Conservation (phyloP, 2,888 invertebrate genomes). For the Drosophila testacea region DNA sequence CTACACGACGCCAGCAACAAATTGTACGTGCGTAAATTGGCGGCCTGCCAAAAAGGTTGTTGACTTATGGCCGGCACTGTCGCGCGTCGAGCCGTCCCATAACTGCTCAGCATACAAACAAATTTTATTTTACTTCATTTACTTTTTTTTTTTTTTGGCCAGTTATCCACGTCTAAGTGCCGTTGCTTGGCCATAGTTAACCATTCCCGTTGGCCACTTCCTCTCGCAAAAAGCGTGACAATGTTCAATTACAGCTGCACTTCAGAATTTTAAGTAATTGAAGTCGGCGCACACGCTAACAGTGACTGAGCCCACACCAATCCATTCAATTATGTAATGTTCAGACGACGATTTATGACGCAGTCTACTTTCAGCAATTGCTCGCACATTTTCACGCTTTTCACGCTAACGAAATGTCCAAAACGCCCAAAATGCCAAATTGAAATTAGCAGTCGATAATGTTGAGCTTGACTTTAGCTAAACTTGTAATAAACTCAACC, state of each 20-base stretch:
- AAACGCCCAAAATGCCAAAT: conserved; percentile 33
- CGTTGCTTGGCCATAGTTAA: conserved; percentile 40
- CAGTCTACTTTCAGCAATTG: conserved; percentile 53
- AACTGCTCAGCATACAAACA: conserved; percentile 43
- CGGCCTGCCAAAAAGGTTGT: conserved; percentile 75
- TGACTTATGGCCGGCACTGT: conserved; percentile 64
- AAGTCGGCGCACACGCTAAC: conserved; percentile 65
- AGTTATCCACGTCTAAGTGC: conserved; percentile 40
- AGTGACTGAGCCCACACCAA: conserved; percentile 8
- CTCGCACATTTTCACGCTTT: conserved; percentile 72
- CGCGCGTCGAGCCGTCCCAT: conserved; percentile 30
- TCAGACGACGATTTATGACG: conserved; percentile 65
- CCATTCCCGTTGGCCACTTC: conserved; percentile 46
- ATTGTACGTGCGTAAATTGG: conserved; percentile 77
- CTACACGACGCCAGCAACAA: conserved; percentile 26
- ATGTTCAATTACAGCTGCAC: conserved; percentile 74
- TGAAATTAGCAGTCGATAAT: conserved; percentile 56
- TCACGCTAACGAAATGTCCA: conserved; percentile 31
- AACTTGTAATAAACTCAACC: conserved; percentile 1
- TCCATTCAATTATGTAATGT: conserved; percentile 75
- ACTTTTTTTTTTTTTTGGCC: conserved; percentile 45
- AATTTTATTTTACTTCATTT: conserved; percentile 22
- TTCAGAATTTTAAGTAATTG: conserved; percentile 80
- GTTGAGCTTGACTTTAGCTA: conserved; percentile 6
- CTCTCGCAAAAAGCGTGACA: conserved; percentile 68